These are phyloP conservation scores for Toxotes jaculatrix DNA, from an alignment of 2,113 vertebrate genomes.

Conservation along the genomic window DNA sequence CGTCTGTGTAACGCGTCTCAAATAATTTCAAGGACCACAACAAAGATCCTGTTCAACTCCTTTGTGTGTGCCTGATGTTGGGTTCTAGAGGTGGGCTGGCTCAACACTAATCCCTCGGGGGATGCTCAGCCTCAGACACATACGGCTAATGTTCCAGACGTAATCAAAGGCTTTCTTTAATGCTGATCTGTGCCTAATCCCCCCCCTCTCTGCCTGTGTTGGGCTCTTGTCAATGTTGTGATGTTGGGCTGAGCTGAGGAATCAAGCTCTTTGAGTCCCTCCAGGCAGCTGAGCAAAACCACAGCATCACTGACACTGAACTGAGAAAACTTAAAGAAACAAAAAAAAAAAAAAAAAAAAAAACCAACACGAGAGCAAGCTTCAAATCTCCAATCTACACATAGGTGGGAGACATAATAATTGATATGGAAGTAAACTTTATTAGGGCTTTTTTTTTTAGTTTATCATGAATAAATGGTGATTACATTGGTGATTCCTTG, in stretches of 20 bases:
- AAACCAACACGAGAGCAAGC: not conserved
- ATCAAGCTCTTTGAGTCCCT: slow-evolving; percentile 14
- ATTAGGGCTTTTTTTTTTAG: too few relatives aligned
- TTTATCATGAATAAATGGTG: too few relatives aligned
- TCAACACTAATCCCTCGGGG: slow-evolving; percentile 69
- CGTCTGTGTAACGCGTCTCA: slow-evolving; percentile 20
- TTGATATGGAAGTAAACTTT: not conserved
- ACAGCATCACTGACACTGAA: not conserved
- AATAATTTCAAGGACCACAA: slow-evolving; percentile 44
- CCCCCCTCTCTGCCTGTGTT: slow-evolving; percentile 13
- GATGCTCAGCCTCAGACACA: slow-evolving; percentile 67
- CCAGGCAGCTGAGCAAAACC: slow-evolving; percentile 2
- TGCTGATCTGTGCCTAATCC: slow-evolving; percentile 61
- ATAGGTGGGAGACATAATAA: not conserved
- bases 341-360: slow-evolving; percentile 1
- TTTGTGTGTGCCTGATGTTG: slow-evolving; percentile 64
- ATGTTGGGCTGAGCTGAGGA: slow-evolving; percentile 47
- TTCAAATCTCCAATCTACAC: not conserved
- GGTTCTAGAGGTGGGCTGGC: slow-evolving; percentile 67
- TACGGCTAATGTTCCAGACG: slow-evolving; percentile 70
- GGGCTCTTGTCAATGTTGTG: slow-evolving; percentile 52
- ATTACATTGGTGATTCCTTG: too few relatives aligned
- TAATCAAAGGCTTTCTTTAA: slow-evolving; percentile 80
- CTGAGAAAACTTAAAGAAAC: not conserved
- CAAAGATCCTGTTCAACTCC: slow-evolving; percentile 42